A percentile compares a stretch with the other conserved stretches of the same genome.
These are phyloP conservation scores for Caenorhabditis parvicauda DNA, from an alignment of 2,888 invertebrate genomes.

Conservation along the genomic window DNA sequence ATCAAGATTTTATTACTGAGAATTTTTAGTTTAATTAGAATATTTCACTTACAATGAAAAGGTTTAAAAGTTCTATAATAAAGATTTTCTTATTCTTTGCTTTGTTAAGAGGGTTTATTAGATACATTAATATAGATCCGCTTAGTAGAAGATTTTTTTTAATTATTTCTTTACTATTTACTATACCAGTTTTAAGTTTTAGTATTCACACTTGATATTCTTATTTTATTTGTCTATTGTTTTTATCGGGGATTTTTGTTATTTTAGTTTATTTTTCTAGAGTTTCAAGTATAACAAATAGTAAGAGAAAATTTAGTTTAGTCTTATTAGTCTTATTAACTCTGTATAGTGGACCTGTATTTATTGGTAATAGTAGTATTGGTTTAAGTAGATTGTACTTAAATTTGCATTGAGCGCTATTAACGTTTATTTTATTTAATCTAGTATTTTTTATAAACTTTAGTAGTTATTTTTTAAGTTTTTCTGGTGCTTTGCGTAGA, in stretches of 20 bases:
- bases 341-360: slow-evolving; percentile 18
- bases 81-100: slow-evolving; percentile 36
- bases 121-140: slow-evolving; percentile 40
- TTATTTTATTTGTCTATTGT: slow-evolving; percentile 49
- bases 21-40: slow-evolving; percentile 52
- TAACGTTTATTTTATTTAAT: slow-evolving; percentile 36
- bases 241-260: slow-evolving; percentile 49
- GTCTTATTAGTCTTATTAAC: slow-evolving; percentile 18
- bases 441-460: slow-evolving; percentile 65
- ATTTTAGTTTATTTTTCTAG: slow-evolving; percentile 50
- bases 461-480: slow-evolving; percentile 46
- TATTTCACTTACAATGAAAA: slow-evolving; percentile 46
- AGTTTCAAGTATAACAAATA: slow-evolving; percentile 37
- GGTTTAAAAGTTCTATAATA: slow-evolving; percentile 44
- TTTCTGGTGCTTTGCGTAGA: slow-evolving; percentile 47
- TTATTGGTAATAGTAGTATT: slow-evolving; percentile 12
- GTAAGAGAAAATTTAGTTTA: slow-evolving; percentile 25
- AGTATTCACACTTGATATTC: slow-evolving; percentile 40
- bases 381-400: slow-evolving; percentile 65
- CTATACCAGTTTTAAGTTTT: slow-evolving; percentile 33
- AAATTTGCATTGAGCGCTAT: slow-evolving; percentile 32
- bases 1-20: slow-evolving; percentile 37
- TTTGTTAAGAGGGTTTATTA: slow-evolving; percentile 31
- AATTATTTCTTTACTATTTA: slow-evolving; percentile 40
- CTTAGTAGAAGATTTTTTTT: slow-evolving; percentile 46